A percentile compares a stretch with the other conserved stretches of the same genome.
phyloP scores from a whole-genome alignment of 2,888 invertebrate genomes.

The Brenthis hecate region DNA sequence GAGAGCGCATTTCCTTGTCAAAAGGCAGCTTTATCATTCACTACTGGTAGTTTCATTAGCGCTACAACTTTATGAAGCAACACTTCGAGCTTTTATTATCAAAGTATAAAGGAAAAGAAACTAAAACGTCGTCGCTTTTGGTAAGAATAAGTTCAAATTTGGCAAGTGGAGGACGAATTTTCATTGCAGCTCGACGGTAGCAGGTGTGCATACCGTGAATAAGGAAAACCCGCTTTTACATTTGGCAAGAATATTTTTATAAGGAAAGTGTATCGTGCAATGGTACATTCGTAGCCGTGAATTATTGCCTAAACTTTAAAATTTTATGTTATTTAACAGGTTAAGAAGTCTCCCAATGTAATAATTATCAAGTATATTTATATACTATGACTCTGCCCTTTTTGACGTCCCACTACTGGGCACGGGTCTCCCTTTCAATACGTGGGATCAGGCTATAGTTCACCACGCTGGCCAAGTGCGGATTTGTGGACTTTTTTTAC shows the following conservation, averaged over 20 bases:
- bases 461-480: too few relatives aligned
- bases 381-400: too few relatives aligned
- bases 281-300: slow-evolving; percentile 51
- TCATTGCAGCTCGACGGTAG: slow-evolving; percentile 61
- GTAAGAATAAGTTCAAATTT: slow-evolving; percentile 68
- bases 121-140: slow-evolving; percentile 53
- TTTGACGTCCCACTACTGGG: too few relatives aligned
- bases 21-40: slow-evolving; percentile 26
- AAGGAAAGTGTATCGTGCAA: slow-evolving; percentile 54
- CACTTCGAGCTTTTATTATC: slow-evolving; percentile 29
- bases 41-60: slow-evolving; percentile 31
- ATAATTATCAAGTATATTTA: too few relatives aligned
- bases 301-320: slow-evolving; percentile 61
- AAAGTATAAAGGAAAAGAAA: slow-evolving; percentile 29
- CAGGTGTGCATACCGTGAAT: slow-evolving; percentile 68
- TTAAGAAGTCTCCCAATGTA: background rate
- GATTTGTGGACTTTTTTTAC: too few relatives aligned
- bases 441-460: too few relatives aligned
- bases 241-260: slow-evolving; percentile 65
- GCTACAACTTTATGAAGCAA: slow-evolving; percentile 29
- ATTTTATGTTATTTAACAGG: slow-evolving; percentile 13
- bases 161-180: slow-evolving; percentile 71
- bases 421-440: too few relatives aligned
- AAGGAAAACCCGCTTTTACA: slow-evolving; percentile 56
- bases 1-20: slow-evolving; percentile 24